Conservation (phyloP, 2,888 invertebrate genomes). For the Horisme vitalbata region DNA sequence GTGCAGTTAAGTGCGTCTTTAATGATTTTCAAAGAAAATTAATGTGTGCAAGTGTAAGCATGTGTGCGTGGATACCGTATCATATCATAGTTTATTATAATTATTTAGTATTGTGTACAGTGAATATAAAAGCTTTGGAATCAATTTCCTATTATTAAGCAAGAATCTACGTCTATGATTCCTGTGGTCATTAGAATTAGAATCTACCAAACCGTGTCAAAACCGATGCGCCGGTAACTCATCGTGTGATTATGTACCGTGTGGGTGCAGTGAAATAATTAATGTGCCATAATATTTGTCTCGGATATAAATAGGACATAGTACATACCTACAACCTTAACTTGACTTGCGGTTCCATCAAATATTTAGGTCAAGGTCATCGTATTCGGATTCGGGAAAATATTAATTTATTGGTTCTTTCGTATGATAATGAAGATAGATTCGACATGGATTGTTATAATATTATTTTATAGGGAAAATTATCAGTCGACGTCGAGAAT, state of each 20-base stretch:
- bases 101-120: slow-evolving; percentile 29
- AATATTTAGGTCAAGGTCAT: slow-evolving; percentile 78
- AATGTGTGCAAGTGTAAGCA: slow-evolving; percentile 55
- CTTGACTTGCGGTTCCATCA: slow-evolving; percentile 42
- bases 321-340: slow-evolving; percentile 48
- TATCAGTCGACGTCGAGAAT: slow-evolving; percentile 59
- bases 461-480: slow-evolving; percentile 56
- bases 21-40: slow-evolving; percentile 55
- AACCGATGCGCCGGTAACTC: slow-evolving; percentile 3
- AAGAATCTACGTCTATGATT: slow-evolving; percentile 21
- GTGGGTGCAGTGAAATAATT: slow-evolving; percentile 14
- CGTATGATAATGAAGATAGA: slow-evolving; percentile 8
- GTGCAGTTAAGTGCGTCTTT: slow-evolving; percentile 70
- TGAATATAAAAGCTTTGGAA: slow-evolving; percentile 29
- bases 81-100: slow-evolving; percentile 23
- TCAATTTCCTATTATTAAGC: slow-evolving; percentile 17
- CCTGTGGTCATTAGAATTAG: slow-evolving; percentile 18
- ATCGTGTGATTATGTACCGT: not conserved
- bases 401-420: slow-evolving; percentile 8
- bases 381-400: slow-evolving; percentile 38
- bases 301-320: slow-evolving; percentile 41
- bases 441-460: slow-evolving; percentile 44
- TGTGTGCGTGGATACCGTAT: slow-evolving; percentile 35
- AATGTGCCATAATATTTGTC: slow-evolving; percentile 28
- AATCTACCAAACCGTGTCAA: slow-evolving; percentile 16